These are phyloP conservation scores for Lasioglossum villosulum DNA, from an alignment of 2,888 invertebrate genomes.

Conservation along the genomic window DNA sequence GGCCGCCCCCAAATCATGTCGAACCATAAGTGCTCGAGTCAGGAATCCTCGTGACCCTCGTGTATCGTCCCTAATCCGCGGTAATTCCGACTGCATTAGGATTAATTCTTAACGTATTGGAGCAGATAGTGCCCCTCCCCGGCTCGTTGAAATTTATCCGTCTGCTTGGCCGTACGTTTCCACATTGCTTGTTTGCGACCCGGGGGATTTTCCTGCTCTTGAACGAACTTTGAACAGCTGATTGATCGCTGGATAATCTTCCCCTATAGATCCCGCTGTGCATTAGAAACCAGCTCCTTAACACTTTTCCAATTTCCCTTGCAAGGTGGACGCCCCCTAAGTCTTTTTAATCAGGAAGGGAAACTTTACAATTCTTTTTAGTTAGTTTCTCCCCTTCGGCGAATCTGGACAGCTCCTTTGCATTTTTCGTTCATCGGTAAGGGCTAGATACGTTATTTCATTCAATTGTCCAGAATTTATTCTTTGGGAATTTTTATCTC, in stretches of 20 bases:
- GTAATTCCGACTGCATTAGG: conserved; percentile 48
- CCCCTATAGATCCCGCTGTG: not conserved
- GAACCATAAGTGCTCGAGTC: conserved; percentile 42
- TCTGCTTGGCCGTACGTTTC: not conserved
- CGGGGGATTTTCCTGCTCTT: not conserved
- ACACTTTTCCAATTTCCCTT: not conserved
- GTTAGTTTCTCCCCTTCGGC: no score
- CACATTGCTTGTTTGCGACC: not conserved
- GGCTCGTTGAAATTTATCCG: not conserved
- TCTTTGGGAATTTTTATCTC: no score
- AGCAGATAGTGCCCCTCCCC: not conserved
- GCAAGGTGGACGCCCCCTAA: no score
- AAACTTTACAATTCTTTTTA: no score
- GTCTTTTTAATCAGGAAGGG: no score
- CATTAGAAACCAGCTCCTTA: not conserved
- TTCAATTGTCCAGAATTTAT: no score
- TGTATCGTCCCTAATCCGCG: conserved; percentile 44
- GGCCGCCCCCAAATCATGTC: conserved; percentile 51
- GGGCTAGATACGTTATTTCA: no score
- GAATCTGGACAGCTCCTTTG: no score
- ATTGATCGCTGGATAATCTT: not conserved
- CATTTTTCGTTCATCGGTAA: no score
- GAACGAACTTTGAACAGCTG: not conserved
- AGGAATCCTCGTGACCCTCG: conserved; percentile 23
- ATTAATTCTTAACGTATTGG: conserved; percentile 58